phyloP scores from a whole-genome alignment of 2,888 invertebrate species.

The Fragum sueziense region DNA sequence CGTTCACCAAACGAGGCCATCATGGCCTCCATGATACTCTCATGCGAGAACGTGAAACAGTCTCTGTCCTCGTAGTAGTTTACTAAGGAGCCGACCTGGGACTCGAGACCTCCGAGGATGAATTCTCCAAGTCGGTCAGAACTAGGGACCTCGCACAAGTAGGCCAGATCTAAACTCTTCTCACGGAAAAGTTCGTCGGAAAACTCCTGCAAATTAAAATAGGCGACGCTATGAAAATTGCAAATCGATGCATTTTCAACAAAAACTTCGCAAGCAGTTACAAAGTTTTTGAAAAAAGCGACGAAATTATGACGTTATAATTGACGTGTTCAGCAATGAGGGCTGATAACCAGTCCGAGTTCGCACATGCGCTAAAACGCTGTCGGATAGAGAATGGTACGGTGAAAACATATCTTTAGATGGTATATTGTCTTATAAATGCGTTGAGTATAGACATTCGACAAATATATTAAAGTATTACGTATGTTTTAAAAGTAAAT shows the following conservation, averaged over 20 bases:
- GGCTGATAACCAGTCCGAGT: no score
- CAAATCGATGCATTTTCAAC: neutral
- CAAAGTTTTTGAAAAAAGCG: neutral
- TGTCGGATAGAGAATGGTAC: no score
- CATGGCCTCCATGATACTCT: slow-evolving; percentile 58
- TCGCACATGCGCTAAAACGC: no score
- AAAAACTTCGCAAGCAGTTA: neutral
- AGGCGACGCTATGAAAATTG: neutral
- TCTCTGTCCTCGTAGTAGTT: slow-evolving; percentile 54
- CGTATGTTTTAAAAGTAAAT: no score
- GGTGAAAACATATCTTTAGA: no score
- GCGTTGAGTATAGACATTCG: no score
- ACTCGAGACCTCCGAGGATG: slow-evolving; percentile 39
- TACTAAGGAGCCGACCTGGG: slow-evolving; percentile 40
- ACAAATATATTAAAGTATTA: no score
- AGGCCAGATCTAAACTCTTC: slow-evolving; percentile 49
- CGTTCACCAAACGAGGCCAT: slow-evolving; percentile 61
- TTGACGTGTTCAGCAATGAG: no score
- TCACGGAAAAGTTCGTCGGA: slow-evolving; percentile 39
- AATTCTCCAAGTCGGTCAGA: slow-evolving; percentile 47
- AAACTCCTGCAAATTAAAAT: slow-evolving; percentile 26
- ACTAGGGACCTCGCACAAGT: slow-evolving; percentile 44
- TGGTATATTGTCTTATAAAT: no score
- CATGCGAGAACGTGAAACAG: slow-evolving; percentile 59
- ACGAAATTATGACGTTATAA: no score